Evolutionary conservation across 2,797 vertebrate genomes (phyloP), one percentile per base, ranked within the genome.

Genomic region (Staurois parvus): DNA sequence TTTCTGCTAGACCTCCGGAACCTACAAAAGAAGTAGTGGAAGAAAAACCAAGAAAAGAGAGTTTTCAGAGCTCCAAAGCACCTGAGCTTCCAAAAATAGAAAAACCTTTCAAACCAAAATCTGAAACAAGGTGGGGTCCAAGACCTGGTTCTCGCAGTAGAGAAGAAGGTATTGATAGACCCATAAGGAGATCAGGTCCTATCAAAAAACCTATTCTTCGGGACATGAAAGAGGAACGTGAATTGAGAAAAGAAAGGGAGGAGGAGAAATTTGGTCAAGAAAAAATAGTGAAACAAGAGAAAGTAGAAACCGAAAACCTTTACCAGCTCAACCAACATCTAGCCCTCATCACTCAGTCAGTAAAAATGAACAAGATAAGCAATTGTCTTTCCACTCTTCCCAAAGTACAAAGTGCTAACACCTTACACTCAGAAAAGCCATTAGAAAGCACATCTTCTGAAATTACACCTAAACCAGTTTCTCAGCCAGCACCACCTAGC

Each of bases 221-320:
- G 88, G 98, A 99, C 88, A 99, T 99, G 98, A 99, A 98, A 90
- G 98, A 99, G 85, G 98, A 99, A 85, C 92, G 98, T 32, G 98
- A 99, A 56, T 96, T 99, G 88, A 94, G 98, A 87, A 97, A 97
- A 88, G 98, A 99, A 89, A 96, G 96, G 45, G 98, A 99, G 87
- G 97, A 96, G 88, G 95, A 95, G 77, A 94, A 92, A 64, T 13
- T 68, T 10, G 76, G 88, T 52, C 83, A 32, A 17, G 94, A 95
- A 70, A 96, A 94, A 88, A 30, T 86, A 74, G 79, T 84, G 77
- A 95, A 93, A 88, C 90, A 91, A 66, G 88, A 90, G 26, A 98
- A 96, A 83, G 89, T 6, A 0, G 96, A 97, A 88, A 97, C n/a
- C n/a, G 93, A 89, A 96, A 96, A 84, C 91, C 96, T 77, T 64